Evolutionary conservation across 2,113 vertebrate species (phyloP), one percentile per base, ranked within the genome.

Genomic region (Struthidea cinerea): DNA sequence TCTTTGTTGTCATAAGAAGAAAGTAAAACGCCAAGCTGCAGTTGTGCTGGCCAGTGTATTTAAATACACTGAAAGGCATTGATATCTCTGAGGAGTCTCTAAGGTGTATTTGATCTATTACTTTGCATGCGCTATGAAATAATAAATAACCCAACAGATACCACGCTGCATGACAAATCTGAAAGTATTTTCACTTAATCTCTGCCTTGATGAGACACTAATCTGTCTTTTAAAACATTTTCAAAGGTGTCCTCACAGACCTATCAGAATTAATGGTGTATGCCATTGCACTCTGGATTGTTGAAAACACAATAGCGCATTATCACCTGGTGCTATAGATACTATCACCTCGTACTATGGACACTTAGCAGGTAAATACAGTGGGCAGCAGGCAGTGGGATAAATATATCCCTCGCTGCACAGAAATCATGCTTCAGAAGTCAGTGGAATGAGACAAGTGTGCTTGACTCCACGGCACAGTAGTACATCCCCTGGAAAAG

Each of bases 181-280:
- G 95, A 84, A 97, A 96, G 94, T 94, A 84, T 93, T 96, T 95
- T 97, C 92, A 81, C 94, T 97, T 97, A 94, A 97, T 97, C 96
- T 97, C 84, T 97, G 96, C 94, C 95, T 97, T 94, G 90, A 96
- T 95, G 92, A 96, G 92, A 96, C 97, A 95, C 87, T 97, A 96
- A 97, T 98, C 92, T 97, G 93, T 97, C 95, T 97, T 98, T 97
- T 94, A 90, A 97, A 97, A 96, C 95, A 94, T 96, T 97, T 98
- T 93, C 92, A 97, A 96, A 98, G 95, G 61, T 97, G 85, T 96
- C 63, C 95, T 96, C 91, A 22, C 81, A 96, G 96, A 96, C 96
- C 96, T 94, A 94, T 87, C 91, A 59, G 96, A 95, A 96, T 96
- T 97, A 97, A 97, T 93, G 95, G 63, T 89, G 95, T 95, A 93